A percentile compares a stretch with the other conserved stretches of the same genome.
Conservation (phyloP, 2,797 vertebrate species). For the Micrastur ruficollis region DNA sequence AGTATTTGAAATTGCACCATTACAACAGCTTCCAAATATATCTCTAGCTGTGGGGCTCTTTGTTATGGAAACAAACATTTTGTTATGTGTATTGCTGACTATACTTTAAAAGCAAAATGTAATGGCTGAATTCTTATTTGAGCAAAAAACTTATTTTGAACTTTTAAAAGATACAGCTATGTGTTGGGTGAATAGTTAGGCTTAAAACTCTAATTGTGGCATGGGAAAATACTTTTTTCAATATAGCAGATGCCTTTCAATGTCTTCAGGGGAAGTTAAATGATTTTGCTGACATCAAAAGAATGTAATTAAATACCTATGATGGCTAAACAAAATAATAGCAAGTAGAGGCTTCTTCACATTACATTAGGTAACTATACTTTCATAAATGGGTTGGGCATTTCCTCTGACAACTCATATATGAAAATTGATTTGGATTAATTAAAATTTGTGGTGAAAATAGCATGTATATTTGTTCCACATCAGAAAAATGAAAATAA, state of each 20-base stretch:
- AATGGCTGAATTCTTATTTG: background rate
- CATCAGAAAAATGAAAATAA: constrained; percentile 17
- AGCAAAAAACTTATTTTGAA: background rate
- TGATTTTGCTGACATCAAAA: constrained; percentile 74
- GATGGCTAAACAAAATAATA: constrained; percentile 61
- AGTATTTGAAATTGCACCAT: background rate
- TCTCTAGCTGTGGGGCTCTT: background rate
- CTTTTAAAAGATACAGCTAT: background rate
- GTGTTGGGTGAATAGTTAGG: constrained; percentile 11
- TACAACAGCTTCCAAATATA: background rate
- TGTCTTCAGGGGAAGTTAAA: constrained; percentile 72
- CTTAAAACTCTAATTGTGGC: constrained; percentile 49
- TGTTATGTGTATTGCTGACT: background rate
- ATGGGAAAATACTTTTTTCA: constrained; percentile 71
- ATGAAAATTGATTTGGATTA: constrained; percentile 6
- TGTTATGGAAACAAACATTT: background rate
- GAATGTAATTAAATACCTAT: constrained; percentile 69
- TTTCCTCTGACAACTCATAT: constrained; percentile 43
- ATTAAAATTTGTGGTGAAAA: constrained; percentile 33
- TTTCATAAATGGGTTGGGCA: constrained; percentile 37
- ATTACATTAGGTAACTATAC: constrained; percentile 31
- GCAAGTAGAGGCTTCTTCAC: constrained; percentile 66
- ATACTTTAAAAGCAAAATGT: background rate
- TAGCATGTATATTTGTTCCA: background rate
- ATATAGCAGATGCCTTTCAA: constrained; percentile 61